Evolutionary conservation across 2,113 vertebrate genomes (phyloP), one percentile per base, ranked within the genome.

Genomic region (Natator depressus): DNA sequence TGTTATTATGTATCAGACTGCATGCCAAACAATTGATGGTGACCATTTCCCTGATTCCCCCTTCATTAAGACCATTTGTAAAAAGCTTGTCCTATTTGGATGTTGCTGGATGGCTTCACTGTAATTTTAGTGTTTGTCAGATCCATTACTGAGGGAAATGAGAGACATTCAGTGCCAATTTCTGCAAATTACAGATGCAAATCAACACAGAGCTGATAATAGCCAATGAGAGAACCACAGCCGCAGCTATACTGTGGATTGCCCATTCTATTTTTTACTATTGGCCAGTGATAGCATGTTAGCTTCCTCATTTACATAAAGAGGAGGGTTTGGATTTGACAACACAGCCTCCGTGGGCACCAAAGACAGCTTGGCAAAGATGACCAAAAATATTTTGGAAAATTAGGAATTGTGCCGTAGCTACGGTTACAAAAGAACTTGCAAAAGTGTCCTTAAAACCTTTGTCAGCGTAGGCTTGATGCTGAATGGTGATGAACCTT

Each of bases 391-490:
- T 42, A 22, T 12, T 38, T 75, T 13, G 20, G 22, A 46, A 75
- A 75, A 42, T 25, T 24, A 24, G 72, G 46, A 46, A 75, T 16
- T 6, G 16, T 35, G 62, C 14, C 38, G 3, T 6, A 42, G 10
- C 3, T 22, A 72, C 12, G 72, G 10, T 65, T 65, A 65, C 31
- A 65, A n/a, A 0, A 1, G 49, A 17, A 31, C 0, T 76, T 5
- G 49, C 25, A 0, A 80, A 83, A 10, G 10, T 14, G 22, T 1
- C 2, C 72, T 91, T 62, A 11, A 49, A 20, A 14, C 11, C 49
- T 38, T 69, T 82, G 25, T 42, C 22, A 69, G 5, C 14, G 55
- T 84, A 75, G 20, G 22, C 10, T 42, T 24, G 72, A 42, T 75
- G 72, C 72, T 42, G 38, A 38, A 46, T 25, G 38, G 38, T 42